These are phyloP conservation scores for Eristalinus aeneus DNA, from an alignment of 2,888 invertebrate genomes.

Conservation along the genomic window DNA sequence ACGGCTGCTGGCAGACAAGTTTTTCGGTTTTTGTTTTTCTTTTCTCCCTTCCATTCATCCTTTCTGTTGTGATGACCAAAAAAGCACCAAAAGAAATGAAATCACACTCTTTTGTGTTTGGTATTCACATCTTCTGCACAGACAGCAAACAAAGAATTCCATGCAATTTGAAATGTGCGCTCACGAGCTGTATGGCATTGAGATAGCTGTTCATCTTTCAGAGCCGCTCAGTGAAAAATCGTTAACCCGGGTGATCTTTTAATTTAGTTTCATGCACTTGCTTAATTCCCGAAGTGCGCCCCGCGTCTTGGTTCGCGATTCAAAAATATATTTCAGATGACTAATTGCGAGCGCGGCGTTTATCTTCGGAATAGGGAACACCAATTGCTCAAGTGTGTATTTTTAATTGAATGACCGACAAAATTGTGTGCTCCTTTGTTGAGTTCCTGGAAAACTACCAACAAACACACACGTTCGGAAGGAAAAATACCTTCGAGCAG, in stretches of 20 bases:
- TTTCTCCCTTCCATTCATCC: constrained; percentile 10
- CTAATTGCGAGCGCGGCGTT: constrained; percentile 17
- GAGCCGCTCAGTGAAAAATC: constrained; percentile 33
- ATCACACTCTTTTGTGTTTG: neutral
- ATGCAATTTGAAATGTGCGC: constrained; percentile 23
- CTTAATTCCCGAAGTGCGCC: constrained; percentile 17
- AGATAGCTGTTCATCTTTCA: constrained; percentile 7
- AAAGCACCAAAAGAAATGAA: neutral
- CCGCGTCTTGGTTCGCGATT: constrained; percentile 1
- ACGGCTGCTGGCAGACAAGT: constrained; percentile 43
- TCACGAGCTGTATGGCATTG: constrained; percentile 3
- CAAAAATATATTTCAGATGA: constrained; percentile 39
- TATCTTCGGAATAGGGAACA: constrained; percentile 8
- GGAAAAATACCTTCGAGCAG: neutral
- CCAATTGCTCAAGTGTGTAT: constrained; percentile 18
- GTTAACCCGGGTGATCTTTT: constrained; percentile 63
- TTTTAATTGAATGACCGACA: constrained; percentile 24
- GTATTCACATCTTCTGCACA: neutral
- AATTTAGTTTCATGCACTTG: constrained; percentile 31
- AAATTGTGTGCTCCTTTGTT: neutral
- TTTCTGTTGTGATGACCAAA: constrained; percentile 1
- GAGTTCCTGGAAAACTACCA: neutral
- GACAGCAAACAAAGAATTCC: constrained; percentile 46
- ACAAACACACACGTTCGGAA: neutral
- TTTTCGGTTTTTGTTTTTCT: constrained; percentile 11